Conservation (phyloP, 2,797 vertebrate species). For the Monodelphis domestica region DNA sequence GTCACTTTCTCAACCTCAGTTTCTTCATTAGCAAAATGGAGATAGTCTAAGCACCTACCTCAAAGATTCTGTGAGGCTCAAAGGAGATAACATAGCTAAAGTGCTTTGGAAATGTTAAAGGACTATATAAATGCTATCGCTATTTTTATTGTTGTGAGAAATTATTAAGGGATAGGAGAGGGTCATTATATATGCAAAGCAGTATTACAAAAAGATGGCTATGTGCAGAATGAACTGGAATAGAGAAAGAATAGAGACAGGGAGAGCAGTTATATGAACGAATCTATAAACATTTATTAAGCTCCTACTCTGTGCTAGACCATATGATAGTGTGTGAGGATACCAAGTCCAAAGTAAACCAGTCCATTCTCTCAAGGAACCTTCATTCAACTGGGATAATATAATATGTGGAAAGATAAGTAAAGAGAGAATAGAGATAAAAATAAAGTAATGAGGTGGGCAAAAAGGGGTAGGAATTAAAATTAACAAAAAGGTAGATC, state of each 20-base stretch:
- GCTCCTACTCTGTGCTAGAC: background rate
- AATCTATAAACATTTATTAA: background rate
- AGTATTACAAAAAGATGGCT: background rate
- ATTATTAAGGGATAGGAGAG: background rate
- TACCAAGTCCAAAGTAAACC: background rate
- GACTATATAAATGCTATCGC: background rate
- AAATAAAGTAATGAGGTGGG: background rate
- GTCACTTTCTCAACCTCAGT: background rate
- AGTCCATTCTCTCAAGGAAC: background rate
- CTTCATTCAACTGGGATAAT: background rate
- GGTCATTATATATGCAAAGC: background rate
- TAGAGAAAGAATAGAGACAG: background rate
- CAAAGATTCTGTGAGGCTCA: background rate
- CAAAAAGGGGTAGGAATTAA: background rate
- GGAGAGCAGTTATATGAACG: background rate
- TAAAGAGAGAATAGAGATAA: background rate
- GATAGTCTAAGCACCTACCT: background rate
- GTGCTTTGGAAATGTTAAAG: background rate
- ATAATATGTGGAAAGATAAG: background rate
- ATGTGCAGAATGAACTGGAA: background rate
- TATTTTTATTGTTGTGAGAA: background rate
- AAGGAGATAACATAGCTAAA: background rate
- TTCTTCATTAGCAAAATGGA: background rate
- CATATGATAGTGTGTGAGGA: no score
- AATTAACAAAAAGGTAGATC: background rate